These are phyloP conservation scores for Diadumene lineata DNA, from an alignment of 92 coral and sea anemone genomes.

Conservation along the genomic window DNA sequence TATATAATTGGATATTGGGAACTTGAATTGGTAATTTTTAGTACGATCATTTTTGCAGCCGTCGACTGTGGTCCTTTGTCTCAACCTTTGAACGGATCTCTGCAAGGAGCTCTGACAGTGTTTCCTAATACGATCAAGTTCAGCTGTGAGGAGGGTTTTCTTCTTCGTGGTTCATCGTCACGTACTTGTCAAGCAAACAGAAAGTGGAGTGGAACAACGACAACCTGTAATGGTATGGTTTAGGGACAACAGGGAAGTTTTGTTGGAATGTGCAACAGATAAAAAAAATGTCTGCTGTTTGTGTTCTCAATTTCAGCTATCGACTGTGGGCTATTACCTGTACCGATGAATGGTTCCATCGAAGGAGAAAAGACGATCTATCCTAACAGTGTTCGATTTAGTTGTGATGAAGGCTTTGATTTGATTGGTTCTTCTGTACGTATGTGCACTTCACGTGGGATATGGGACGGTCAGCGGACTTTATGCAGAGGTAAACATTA, in stretches of 20 bases:
- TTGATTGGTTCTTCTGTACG: constrained; percentile 51
- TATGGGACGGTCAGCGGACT: constrained; percentile 58
- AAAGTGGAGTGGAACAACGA: constrained; percentile 43
- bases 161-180: constrained; percentile 43
- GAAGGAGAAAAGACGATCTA: constrained; percentile 28
- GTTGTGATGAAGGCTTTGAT: constrained; percentile 46
- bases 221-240: constrained; percentile 35
- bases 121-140: constrained; percentile 50
- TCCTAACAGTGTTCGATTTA: constrained; percentile 40
- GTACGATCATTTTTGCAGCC: neutral
- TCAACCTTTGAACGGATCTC: constrained; percentile 28
- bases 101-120: constrained; percentile 44
- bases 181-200: constrained; percentile 47
- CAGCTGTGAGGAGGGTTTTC: constrained; percentile 63
- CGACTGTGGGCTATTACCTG: constrained; percentile 36
- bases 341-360: constrained; percentile 50
- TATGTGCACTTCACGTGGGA: constrained; percentile 48
- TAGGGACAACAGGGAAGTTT: neutral
- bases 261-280: neutral
- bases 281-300: no score
- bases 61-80: constrained; percentile 46
- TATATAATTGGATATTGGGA: neutral
- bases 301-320: constrained; percentile 6
- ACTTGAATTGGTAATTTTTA: neutral
- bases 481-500: constrained; percentile 31